Conservation (phyloP, 2,113 vertebrate species). For the Poecilia latipinna region DNA sequence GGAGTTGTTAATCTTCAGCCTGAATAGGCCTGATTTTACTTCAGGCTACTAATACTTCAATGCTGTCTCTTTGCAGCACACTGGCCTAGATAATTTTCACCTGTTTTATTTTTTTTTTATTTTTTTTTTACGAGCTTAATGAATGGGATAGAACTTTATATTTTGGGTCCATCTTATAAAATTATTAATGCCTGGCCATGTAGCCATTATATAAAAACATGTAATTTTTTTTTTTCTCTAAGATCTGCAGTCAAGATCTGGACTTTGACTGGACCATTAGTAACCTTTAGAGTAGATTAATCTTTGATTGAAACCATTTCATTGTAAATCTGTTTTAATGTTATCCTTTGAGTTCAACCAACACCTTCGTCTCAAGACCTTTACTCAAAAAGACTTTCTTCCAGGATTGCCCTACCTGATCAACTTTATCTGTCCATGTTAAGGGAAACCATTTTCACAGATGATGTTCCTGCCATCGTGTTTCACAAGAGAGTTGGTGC, state of each 20-base stretch:
- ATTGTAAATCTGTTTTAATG: not conserved
- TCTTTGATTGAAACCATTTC: not conserved
- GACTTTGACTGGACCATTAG: not conserved
- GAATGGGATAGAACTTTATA: not conserved
- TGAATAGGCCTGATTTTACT: conserved; percentile 59
- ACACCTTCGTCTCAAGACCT: no score
- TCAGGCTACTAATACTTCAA: conserved; percentile 63
- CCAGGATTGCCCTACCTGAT: not conserved
- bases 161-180: not conserved
- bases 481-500: no score
- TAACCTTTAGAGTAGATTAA: not conserved
- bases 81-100: conserved; percentile 62
- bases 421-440: not conserved
- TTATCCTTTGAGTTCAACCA: not conserved
- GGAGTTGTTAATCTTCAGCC: conserved; percentile 62
- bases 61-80: conserved; percentile 44
- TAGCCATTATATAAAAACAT: not conserved
- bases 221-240: no score
- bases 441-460: no score
- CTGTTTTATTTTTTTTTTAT: conserved; percentile 1
- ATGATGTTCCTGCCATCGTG: no score
- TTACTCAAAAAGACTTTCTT: not conserved
- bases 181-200: not conserved
- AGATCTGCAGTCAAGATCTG: not conserved
- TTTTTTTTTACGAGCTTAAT: conserved; percentile 20